phyloP scores from a whole-genome alignment of 2,797 vertebrate genomes.

The Coreius guichenoti region DNA sequence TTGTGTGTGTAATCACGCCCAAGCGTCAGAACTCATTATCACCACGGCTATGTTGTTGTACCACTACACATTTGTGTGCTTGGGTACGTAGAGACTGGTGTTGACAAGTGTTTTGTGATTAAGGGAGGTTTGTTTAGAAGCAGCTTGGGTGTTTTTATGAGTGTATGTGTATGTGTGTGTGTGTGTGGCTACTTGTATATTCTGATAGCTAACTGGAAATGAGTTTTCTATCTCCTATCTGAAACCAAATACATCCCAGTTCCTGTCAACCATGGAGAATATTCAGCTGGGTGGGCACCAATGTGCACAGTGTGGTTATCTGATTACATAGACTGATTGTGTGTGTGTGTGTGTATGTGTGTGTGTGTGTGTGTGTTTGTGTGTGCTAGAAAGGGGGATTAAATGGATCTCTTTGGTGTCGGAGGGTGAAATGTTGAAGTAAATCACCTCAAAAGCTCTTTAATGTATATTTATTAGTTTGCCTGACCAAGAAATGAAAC shows the following conservation, averaged over 20 bases:
- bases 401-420: constrained; percentile 59
- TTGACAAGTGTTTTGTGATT: constrained; percentile 32
- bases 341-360: constrained; percentile 21
- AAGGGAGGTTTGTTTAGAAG: constrained; percentile 44
- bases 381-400: constrained; percentile 46
- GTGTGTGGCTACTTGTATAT: constrained; percentile 48
- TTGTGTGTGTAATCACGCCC: constrained; percentile 13
- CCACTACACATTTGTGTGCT: constrained; percentile 34
- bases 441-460: constrained; percentile 55
- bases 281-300: constrained; percentile 58
- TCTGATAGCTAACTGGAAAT: constrained; percentile 61
- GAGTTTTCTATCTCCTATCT: constrained; percentile 59
- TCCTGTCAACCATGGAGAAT: constrained; percentile 60
- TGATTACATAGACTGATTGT: constrained; percentile 59
- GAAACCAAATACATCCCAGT: constrained; percentile 62
- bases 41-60: constrained; percentile 19
- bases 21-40: constrained; percentile 35
- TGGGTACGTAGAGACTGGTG: constrained; percentile 19
- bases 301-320: constrained; percentile 61
- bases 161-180: not conserved
- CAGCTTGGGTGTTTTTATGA: constrained; percentile 19
- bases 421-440: constrained; percentile 54
- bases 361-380: constrained; percentile 15
- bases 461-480: constrained; percentile 61
- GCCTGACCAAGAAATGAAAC: constrained; percentile 54